Evolutionary conservation across 2,888 invertebrate genomes (phyloP).

Genomic region (Pseudococcus longispinus): DNA sequence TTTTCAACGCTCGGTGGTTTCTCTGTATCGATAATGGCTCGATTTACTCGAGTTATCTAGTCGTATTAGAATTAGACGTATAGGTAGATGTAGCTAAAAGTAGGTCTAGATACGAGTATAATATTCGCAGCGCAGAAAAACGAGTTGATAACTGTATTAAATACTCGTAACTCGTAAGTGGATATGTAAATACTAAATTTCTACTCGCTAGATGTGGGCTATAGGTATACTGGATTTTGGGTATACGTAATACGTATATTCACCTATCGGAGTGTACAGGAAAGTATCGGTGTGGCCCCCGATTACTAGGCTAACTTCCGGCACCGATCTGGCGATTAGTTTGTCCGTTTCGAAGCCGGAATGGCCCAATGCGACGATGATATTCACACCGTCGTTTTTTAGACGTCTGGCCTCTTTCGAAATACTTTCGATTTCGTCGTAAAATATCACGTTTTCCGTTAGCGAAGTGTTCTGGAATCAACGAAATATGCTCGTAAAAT

Average conservation of each 20-base stretch:
- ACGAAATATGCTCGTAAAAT: not conserved
- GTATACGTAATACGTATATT: too few species aligned
- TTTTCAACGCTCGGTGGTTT: conserved; percentile 73
- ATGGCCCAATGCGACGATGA: conserved; percentile 88
- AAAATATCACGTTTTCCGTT: conserved; percentile 66
- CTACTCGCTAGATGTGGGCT: too few species aligned
- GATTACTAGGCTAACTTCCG: conserved; percentile 84
- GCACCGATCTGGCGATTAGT: conserved; percentile 77
- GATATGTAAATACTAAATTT: too few species aligned
- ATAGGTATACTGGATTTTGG: too few species aligned
- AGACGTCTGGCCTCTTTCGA: conserved; percentile 71
- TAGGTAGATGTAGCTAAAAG: too few species aligned
- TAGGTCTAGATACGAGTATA: too few species aligned
- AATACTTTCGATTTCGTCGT: conserved; percentile 75
- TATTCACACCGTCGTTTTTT: conserved; percentile 73
- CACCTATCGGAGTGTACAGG: conserved; percentile 67
- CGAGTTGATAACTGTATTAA: too few species aligned
- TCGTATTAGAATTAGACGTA: too few species aligned
- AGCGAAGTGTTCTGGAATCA: conserved; percentile 62
- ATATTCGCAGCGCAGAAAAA: too few species aligned
- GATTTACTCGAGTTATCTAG: too few species aligned
- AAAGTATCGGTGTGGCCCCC: conserved; percentile 94
- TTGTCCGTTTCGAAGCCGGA: conserved; percentile 81
- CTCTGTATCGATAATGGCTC: conserved; percentile 60
- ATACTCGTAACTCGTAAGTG: too few species aligned